phyloP scores from a whole-genome alignment of 1,140 invertebrate species.

The Platyscapa corneri region DNA sequence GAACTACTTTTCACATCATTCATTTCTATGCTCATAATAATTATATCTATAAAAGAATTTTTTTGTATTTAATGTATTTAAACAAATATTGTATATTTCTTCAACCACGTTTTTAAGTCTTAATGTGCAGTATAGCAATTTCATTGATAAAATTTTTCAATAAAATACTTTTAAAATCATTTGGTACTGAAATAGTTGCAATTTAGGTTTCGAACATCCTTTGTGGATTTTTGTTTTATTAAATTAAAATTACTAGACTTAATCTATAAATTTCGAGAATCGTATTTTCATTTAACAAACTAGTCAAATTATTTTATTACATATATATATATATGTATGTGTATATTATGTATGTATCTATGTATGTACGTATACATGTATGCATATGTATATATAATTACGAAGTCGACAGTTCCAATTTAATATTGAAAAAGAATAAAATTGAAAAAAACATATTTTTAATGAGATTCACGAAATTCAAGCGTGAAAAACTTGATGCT shows the following conservation, averaged over 20 bases:
- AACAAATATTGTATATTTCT: background rate
- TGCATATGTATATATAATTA: background rate
- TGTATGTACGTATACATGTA: too few species aligned
- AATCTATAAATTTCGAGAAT: background rate
- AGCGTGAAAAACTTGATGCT: background rate
- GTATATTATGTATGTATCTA: too few species aligned
- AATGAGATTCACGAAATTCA: background rate
- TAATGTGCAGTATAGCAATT: background rate
- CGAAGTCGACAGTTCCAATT: background rate
- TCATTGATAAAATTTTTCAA: background rate
- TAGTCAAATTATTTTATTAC: background rate
- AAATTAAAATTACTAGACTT: background rate
- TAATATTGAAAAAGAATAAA: background rate
- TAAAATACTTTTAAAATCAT: background rate
- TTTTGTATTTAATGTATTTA: too few species aligned
- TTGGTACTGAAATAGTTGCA: background rate
- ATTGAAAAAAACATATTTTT: background rate
- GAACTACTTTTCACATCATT: too few species aligned
- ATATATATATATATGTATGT: too few species aligned
- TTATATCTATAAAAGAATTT: too few species aligned
- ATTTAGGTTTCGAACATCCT: background rate
- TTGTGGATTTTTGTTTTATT: background rate
- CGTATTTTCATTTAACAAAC: too few species aligned
- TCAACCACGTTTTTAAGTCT: background rate
- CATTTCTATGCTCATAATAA: too few species aligned